Percentiles rank a stretch among this genome's conserved stretches.
These are phyloP conservation scores for Ormyrus rosae DNA, from an alignment of 2,888 invertebrate genomes.

Conservation along the genomic window DNA sequence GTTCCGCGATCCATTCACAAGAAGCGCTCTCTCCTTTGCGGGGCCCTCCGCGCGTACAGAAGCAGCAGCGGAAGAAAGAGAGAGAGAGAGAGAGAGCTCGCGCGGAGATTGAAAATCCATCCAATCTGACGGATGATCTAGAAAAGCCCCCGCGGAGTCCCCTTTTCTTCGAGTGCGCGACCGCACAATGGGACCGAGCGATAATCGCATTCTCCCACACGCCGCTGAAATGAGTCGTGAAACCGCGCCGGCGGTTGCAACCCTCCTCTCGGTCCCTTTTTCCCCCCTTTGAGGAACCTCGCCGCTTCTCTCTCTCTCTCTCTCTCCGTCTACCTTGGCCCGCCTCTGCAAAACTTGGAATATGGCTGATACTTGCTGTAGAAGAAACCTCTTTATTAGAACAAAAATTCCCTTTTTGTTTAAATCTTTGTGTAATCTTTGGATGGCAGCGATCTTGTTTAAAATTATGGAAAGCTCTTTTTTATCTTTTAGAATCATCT, in stretches of 20 bases:
- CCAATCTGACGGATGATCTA: conserved; percentile 71
- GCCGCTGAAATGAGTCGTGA: conserved; percentile 74
- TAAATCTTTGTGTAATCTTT: no score
- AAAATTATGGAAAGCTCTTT: not conserved
- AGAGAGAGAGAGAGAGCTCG: no score
- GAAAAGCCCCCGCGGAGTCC: conserved; percentile 24
- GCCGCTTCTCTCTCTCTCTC: not conserved
- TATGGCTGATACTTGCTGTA: no score
- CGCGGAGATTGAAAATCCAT: conserved; percentile 67
- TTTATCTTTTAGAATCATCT: not conserved
- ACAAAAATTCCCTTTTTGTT: no score
- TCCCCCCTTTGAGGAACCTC: not conserved
- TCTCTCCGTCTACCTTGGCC: no score
- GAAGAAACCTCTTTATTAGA: no score
- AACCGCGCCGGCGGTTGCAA: conserved; percentile 65
- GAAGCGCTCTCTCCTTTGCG: no score
- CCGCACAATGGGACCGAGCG: conserved; percentile 63
- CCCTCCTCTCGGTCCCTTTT: conserved; percentile 36
- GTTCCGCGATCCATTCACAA: no score
- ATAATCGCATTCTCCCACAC: conserved; percentile 71
- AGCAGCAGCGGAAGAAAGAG: no score
- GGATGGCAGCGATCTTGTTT: not conserved
- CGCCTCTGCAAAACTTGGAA: no score
- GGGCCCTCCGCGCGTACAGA: no score
- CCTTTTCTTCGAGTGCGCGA: conserved; percentile 44